Evolutionary conservation across 2,113 vertebrate species (phyloP), one percentile per base, ranked within the genome.

Genomic region (Phylloscopus whistleri): DNA sequence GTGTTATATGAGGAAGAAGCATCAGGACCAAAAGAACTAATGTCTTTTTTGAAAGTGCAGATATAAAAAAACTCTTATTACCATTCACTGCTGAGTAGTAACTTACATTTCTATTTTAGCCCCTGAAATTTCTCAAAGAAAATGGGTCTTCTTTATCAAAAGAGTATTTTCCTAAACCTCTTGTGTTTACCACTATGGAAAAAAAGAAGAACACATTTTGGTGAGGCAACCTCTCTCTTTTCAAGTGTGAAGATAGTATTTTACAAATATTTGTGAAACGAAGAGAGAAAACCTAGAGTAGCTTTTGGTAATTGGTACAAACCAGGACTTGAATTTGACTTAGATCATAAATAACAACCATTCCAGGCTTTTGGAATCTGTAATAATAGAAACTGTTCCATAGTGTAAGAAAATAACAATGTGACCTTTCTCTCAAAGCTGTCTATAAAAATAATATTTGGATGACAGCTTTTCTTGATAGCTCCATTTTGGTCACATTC

Each of bases 381-480:
- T 64, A 96, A 63, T 95, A 93, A 90, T 72, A 95, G 75, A 95
- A 93, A 88, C 35, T 91, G 79, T 91, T 96, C 83, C 95, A 85
- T 90, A 88, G 75, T 86, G 82, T 88, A 94, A 95, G 93, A 90
- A 95, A 95, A 92, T 70, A 97, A 92, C 90, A 94, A 89, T 96
- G 90, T 95, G 94, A 93, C 94, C 95, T 95, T 95, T 95, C 93
- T 90, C 89, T 93, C 89, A 82, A 46, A 69, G 23, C 59, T 91
- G 1, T 6, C 63, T 93, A 86, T 93, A 95, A 96, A 94, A 97
- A 94, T 85, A 89, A 72, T 91, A 90, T 55, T 93, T 87, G 72
- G 70, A 87, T 94, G 89, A 92, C 94, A 90, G 86, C 48, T 93
- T 91, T 90, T 94, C 93, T 90, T 95, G 92, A 94, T 91, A 95